Evolutionary conservation across 2,797 vertebrate species (phyloP), one percentile per base, ranked within the genome.

Genomic region (Danio albolineatus): DNA sequence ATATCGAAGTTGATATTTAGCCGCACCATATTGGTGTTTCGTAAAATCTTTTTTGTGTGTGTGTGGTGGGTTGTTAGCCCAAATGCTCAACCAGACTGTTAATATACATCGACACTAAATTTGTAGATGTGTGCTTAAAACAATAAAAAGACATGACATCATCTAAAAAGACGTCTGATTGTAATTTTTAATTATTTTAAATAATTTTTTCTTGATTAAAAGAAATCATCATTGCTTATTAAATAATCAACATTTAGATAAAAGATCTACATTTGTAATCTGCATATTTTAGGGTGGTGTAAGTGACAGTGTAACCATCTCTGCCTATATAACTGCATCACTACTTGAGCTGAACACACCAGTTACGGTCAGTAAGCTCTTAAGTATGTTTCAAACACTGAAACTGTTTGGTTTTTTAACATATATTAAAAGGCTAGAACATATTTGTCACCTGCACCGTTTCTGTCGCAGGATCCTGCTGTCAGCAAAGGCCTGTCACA

Each of bases 401-500:
- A 87, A 93, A 81, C 80, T 85, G 73, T 83, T 86, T 0, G 0
- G 21, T 85, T 0, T 7, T 0, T 28, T 28, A 28, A 28, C n/a
- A 28, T 28, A 28, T 28, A 28, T 28, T 28, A 1, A 28, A 14
- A 28, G 65, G 4, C 90, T 92, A 72, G 12, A 90, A 86, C 86
- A 12, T 7, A 49, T 28, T 36, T 49, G 7, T 64, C 41, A 82
- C 53, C 36, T 28, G 4, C 64, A 66, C 19, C 19, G 7, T 74
- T 84, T 82, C 5, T 16, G 5, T 83, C 46, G 0, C 4, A 95
- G 95, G 83, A 89, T 46, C 84, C 83, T 12, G 79, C 89, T 61
- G 82, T 96, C 71, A 84, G 12, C 2, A 91, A 85, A 57, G 92
- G 94, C 36, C 78, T 96, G 83, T 84, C 77, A 0, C 96, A 92